Conservation (phyloP, 2,797 vertebrate genomes). For the Lacerta bilineata region DNA sequence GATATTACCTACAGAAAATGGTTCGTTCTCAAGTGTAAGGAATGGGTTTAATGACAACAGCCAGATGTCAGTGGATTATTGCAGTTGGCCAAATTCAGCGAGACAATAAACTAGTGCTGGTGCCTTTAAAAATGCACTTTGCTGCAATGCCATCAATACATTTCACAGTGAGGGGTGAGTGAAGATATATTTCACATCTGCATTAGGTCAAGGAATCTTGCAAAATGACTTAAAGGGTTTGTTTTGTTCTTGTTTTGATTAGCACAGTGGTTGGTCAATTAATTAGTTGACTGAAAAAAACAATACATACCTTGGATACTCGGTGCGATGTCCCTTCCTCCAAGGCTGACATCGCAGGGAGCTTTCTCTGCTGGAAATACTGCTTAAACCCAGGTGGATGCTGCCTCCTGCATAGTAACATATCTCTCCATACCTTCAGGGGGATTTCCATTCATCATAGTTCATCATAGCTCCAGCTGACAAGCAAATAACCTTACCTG, state of each 20-base stretch:
- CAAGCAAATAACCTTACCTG: background rate
- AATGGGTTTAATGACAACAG: constrained; percentile 60
- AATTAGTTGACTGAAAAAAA: constrained; percentile 19
- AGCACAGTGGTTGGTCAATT: constrained; percentile 2
- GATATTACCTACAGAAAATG: constrained; percentile 37
- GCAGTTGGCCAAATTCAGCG: constrained; percentile 45
- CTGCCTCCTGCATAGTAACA: background rate
- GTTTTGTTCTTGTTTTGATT: constrained; percentile 22
- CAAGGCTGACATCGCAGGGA: background rate
- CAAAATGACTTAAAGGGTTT: constrained; percentile 6
- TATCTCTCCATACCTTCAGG: background rate
- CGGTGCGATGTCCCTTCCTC: background rate
- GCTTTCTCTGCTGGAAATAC: constrained; percentile 1
- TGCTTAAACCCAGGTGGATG: constrained; percentile 1
- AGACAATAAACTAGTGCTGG: constrained; percentile 10
- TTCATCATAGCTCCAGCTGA: background rate
- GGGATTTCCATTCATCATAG: background rate
- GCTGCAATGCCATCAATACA: background rate
- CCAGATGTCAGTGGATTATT: constrained; percentile 55
- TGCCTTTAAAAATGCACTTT: constrained; percentile 20
- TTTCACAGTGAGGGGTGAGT: background rate
- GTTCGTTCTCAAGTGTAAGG: constrained; percentile 58
- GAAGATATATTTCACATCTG: background rate
- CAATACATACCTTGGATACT: background rate
- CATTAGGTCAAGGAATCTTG: background rate